Conservation (phyloP, 2,888 invertebrate species). For the Mayetiola destructor region DNA sequence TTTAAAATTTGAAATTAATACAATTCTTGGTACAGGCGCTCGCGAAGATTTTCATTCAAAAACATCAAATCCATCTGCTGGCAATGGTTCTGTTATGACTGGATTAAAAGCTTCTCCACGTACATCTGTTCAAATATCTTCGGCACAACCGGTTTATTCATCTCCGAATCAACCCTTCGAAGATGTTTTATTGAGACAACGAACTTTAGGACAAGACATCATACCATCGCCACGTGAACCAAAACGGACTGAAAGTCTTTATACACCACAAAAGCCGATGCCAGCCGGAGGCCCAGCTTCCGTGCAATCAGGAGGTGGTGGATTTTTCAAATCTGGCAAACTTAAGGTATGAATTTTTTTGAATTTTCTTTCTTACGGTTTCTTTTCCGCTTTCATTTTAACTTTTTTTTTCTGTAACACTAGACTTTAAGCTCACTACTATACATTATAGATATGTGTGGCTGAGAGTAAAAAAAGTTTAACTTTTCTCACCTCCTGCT, state of each 20-base stretch:
- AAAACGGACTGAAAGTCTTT: slow-evolving; percentile 81
- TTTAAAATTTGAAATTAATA: too few species aligned
- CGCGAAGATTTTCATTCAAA: too few species aligned
- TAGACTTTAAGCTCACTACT: too few species aligned
- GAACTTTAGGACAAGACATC: slow-evolving; percentile 75
- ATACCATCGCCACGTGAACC: slow-evolving; percentile 76
- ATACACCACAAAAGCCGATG: slow-evolving; percentile 48
- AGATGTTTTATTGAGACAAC: slow-evolving; percentile 64
- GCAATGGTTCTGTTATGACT: slow-evolving; percentile 52
- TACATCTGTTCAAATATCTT: slow-evolving; percentile 31
- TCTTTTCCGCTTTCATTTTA: too few species aligned
- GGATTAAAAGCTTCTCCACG: slow-evolving; percentile 35
- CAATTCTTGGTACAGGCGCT: too few species aligned
- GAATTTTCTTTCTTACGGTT: background rate
- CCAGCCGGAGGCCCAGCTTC: slow-evolving; percentile 34
- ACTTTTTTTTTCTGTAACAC: too few species aligned
- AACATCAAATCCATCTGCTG: slow-evolving; percentile 29
- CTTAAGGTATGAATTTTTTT: slow-evolving; percentile 28
- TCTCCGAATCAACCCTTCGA: slow-evolving; percentile 54
- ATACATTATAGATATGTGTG: too few species aligned
- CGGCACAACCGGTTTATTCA: slow-evolving; percentile 31
- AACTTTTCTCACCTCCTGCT: too few species aligned
- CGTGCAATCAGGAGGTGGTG: slow-evolving; percentile 19
- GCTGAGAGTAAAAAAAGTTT: too few species aligned
- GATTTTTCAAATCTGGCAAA: slow-evolving; percentile 24